Evolutionary conservation across 2,888 invertebrate genomes (phyloP).

Genomic region (Ecliptopera silaceata): DNA sequence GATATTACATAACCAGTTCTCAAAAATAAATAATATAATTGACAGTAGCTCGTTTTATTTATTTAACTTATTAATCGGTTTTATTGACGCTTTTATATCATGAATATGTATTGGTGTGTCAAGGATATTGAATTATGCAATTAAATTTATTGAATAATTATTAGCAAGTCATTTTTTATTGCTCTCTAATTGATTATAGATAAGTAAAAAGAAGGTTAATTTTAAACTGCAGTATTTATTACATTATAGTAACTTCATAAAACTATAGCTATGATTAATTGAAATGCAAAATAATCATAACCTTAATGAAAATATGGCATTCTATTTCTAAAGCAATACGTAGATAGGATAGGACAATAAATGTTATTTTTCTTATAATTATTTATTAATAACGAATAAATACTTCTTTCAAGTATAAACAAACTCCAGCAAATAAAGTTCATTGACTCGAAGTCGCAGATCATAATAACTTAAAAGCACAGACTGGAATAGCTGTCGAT

Average conservation of each 20-base stretch:
- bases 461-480: conserved; percentile 45
- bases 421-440: conserved; percentile 23
- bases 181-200: conserved; percentile 8
- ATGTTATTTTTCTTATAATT: too few relatives aligned
- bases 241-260: too few relatives aligned
- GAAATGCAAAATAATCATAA: neutral
- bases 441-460: conserved; percentile 39
- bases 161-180: conserved; percentile 4
- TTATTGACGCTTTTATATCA: conserved; percentile 15
- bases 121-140: conserved; percentile 20
- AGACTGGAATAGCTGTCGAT: conserved; percentile 20
- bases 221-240: neutral
- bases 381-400: too few relatives aligned
- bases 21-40: conserved; percentile 9
- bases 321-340: too few relatives aligned
- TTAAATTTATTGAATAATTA: conserved; percentile 9
- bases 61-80: conserved; percentile 18
- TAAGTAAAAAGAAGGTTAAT: neutral
- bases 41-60: conserved; percentile 16
- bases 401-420: neutral
- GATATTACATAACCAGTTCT: conserved; percentile 14
- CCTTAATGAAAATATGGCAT: too few relatives aligned
- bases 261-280: too few relatives aligned
- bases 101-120: neutral
- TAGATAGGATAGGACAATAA: too few relatives aligned